Base-by-base conservation (phyloP, 1,140 invertebrate species). In the Lamellibrachia luymesi region DNA sequence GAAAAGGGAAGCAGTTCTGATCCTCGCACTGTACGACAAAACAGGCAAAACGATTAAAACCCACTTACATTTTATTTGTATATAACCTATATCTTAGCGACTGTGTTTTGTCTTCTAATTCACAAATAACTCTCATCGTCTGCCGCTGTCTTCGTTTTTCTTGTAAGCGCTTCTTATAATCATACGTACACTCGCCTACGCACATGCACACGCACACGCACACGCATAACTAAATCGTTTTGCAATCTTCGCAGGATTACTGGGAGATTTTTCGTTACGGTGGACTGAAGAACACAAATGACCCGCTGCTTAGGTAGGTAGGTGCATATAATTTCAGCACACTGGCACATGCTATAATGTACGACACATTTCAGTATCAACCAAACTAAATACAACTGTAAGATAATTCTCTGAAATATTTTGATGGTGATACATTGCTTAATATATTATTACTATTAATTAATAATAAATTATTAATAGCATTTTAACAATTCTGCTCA, bases 191-290 rank as follows among this genome's bases (percentile, higher is more conserved):
- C 6, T 91, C 22, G 22, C 8, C 8, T 50, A 91, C 8, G 7
- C 25, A 13, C 90, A 13, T 38, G 22, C 90, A 13, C 90, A 38
- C 90, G 7, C 25, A 91, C 90, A 91, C 90, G 50, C n/a, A 91
- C 90, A n/a, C 25, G 13, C 13, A 25, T 8, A 91, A 91, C 27
- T 50, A 49, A 91, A 2, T 10, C 64, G 2, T 80, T 80, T 17
- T 22, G 7, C 64, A 80, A 80, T 22, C 25, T 10, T 22, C 25
- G 1, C 64, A 80, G 64, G 95, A 95, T 93, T 96, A 95, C 93
- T 92, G 94, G 1, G 94, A 95, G 49, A 95, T 95, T 5, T 95
- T 96, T 93, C 95, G 95, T 95, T 95, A 95, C 90, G 95, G 95
- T 17, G 95, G 95, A 2, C 80, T 96, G 50, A 90, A 93, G 50